Base-by-base conservation (phyloP, 2,113 vertebrate genomes). In the Oncorhynchus mykiss region DNA sequence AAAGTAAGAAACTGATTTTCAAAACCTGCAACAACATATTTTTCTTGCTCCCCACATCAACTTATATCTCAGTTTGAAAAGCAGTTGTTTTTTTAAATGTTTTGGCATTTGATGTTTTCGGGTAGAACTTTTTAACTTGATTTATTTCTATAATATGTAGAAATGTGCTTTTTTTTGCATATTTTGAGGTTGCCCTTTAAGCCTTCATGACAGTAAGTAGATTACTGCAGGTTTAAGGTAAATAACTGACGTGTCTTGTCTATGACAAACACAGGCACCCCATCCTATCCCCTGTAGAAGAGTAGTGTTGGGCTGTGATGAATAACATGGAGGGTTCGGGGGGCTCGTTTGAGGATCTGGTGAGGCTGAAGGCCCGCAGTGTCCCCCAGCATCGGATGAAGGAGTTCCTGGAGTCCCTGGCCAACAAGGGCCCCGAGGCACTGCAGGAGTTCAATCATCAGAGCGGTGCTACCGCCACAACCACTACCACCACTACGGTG, bases 341-440 rank as follows among this genome's bases (percentile, higher is more conserved):
- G 93, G 51, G 51, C 51, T 98, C 98, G 82, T 99, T 98, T 89
- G 98, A 99, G 93, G 98, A 99, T 91, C 97, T 98, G 73, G 96
- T 99, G 91, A 95, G 98, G 77, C 96, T 98, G 84, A 99, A 98
- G 90, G 98, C 97, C 0, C 95, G 97, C 82, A 96, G 96, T 18
- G 95, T 99, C 80, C 98, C 98, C 2, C 98, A 99, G 87, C 97
- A 99, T 93, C 97, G 98, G 88, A 99, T 99, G 98, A 99, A 99
- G 91, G 98, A 99, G 90, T 99, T 99, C 85, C 92, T 99, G 87
- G 98, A 99, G 89, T 99, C 98, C 4, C 87, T 99, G 89, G 96
- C 97, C 85, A 95, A 92, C 72, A 99, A 99, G 86, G 97, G 97
- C 67, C 96, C 97, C 0, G 98, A 99, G 86, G 97, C 97, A 70